Evolutionary conservation across 2,797 vertebrate species (phyloP).

Genomic region (Triplophysa bombifrons): DNA sequence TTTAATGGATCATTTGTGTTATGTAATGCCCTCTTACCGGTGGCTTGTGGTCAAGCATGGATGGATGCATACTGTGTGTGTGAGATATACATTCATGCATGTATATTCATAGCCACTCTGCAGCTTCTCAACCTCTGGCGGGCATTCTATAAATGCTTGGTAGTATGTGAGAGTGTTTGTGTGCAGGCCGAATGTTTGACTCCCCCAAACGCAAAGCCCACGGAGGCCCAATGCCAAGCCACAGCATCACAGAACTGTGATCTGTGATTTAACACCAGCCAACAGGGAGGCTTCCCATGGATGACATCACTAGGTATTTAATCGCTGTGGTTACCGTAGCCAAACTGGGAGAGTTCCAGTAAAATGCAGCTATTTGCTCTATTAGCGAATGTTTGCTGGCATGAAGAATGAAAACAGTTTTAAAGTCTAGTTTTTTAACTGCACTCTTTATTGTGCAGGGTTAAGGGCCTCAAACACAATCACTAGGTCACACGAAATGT

Average conservation of each 20-base stretch:
- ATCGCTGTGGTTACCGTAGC: slow-evolving; percentile 46
- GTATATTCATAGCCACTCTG: neutral
- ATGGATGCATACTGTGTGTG: too few species aligned
- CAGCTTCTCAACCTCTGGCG: slow-evolving; percentile 4
- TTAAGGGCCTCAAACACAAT: slow-evolving; percentile 42
- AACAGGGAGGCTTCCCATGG: slow-evolving; percentile 78
- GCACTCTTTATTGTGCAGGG: slow-evolving; percentile 31
- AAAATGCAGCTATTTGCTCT: slow-evolving; percentile 39
- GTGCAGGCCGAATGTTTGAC: neutral
- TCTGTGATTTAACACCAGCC: slow-evolving; percentile 80
- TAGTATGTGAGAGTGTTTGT: slow-evolving; percentile 3
- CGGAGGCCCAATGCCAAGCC: slow-evolving; percentile 31
- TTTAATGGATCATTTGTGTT: neutral
- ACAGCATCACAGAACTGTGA: slow-evolving; percentile 51
- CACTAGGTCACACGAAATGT: slow-evolving; percentile 50
- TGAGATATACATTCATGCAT: too few species aligned
- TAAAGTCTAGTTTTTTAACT: slow-evolving; percentile 41
- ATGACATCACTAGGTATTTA: slow-evolving; percentile 80
- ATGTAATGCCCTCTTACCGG: neutral
- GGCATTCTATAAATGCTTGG: neutral
- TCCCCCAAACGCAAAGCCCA: slow-evolving; percentile 23
- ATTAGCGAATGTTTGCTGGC: slow-evolving; percentile 57
- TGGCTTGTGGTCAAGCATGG: neutral
- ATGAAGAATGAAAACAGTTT: slow-evolving; percentile 43
- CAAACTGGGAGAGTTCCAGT: slow-evolving; percentile 57